Percentiles rank a stretch among this genome's conserved stretches.
These are phyloP conservation scores for Melolontha melolontha DNA, from an alignment of 2,888 invertebrate genomes.

Conservation along the genomic window DNA sequence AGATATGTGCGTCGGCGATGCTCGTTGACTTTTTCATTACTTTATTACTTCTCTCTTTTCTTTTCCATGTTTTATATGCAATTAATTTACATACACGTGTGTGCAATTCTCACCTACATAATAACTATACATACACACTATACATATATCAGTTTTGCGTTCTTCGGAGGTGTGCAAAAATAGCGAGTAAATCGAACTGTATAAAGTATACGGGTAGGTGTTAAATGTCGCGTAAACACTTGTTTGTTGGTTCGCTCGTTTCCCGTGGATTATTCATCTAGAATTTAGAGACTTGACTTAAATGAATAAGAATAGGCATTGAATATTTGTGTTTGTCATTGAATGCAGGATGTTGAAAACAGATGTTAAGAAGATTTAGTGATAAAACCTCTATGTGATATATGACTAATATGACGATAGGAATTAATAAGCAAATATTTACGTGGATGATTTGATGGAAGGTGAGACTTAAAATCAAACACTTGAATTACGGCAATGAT, in stretches of 20 bases:
- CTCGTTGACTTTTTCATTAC: too few species aligned
- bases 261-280: conserved; percentile 12
- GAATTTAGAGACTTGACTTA: neutral
- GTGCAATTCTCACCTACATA: conserved; percentile 32
- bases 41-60: too few species aligned
- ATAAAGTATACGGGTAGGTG: conserved; percentile 29
- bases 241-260: conserved; percentile 24
- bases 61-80: neutral
- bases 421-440: too few species aligned
- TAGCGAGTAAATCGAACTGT: conserved; percentile 5
- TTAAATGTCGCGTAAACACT: conserved; percentile 26
- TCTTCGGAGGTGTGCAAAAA: conserved; percentile 15
- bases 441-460: too few species aligned
- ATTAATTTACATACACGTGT: conserved; percentile 31
- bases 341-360: neutral
- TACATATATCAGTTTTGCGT: conserved; percentile 1
- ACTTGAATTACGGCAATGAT: too few species aligned
- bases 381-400: too few species aligned
- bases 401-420: too few species aligned
- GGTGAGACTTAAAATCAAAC: too few species aligned
- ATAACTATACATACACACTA: conserved; percentile 6
- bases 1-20: too few species aligned
- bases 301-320: neutral
- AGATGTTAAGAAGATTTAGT: too few species aligned
- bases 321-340: neutral